These are phyloP conservation scores for Erebia ligea DNA, from an alignment of 2,888 invertebrate genomes.

Conservation along the genomic window DNA sequence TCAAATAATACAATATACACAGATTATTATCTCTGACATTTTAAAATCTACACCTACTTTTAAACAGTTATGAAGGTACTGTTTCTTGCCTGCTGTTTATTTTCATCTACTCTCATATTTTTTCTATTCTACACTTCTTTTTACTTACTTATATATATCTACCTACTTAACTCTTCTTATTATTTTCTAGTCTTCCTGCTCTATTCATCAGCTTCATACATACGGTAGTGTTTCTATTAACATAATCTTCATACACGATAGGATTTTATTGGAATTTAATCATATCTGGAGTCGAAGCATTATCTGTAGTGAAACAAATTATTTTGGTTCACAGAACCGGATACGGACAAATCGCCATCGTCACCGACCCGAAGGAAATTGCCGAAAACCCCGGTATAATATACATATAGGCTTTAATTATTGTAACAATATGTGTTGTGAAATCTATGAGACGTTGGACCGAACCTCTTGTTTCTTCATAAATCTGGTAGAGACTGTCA, in stretches of 20 bases:
- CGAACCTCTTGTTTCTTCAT: conserved; percentile 65
- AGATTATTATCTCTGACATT: neutral
- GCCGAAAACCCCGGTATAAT: conserved; percentile 98
- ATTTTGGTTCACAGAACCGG: conserved; percentile 87
- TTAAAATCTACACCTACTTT: neutral
- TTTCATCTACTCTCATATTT: conserved; percentile 33
- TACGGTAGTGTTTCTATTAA: conserved; percentile 46
- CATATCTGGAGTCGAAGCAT: conserved; percentile 4
- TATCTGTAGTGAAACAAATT: conserved; percentile 15
- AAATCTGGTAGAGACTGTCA: conserved; percentile 79
- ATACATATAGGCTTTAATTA: conserved; percentile 82
- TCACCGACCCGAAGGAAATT: conserved; percentile 96
- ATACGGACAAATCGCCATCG: conserved; percentile 93
- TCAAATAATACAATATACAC: neutral
- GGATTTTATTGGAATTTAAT: conserved; percentile 12
- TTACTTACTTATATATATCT: conserved; percentile 23
- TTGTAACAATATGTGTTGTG: conserved; percentile 84
- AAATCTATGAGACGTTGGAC: conserved; percentile 75
- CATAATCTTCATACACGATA: neutral
- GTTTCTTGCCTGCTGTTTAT: conserved; percentile 1
- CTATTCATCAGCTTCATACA: conserved; percentile 47
- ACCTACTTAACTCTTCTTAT: conserved; percentile 44
- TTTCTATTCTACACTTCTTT: conserved; percentile 33
- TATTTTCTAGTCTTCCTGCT: conserved; percentile 50
- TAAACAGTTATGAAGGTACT: conserved; percentile 1